Evolutionary conservation across 2,113 vertebrate genomes (phyloP).

Genomic region (Stigmatopora nigra): DNA sequence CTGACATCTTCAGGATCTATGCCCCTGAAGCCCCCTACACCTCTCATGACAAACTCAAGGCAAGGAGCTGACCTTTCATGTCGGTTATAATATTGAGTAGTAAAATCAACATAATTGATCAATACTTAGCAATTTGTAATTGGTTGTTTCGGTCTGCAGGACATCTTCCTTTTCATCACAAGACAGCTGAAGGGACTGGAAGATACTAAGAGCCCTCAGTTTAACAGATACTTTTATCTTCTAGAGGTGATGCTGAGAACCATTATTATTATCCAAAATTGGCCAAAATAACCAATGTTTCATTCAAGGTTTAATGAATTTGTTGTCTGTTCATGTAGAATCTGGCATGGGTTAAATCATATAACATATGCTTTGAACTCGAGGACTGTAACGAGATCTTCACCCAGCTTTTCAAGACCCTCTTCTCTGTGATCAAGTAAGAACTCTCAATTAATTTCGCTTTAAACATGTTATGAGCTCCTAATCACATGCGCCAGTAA

Average conservation of each 20-base stretch:
- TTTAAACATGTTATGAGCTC: not conserved
- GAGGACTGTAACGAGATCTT: conserved; percentile 99
- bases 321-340: conserved; percentile 70
- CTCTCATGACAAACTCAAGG: conserved; percentile 99
- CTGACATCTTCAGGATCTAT: conserved; percentile 98
- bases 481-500: not conserved
- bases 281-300: not conserved
- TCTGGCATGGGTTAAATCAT: conserved; percentile 98
- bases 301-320: not conserved
- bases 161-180: conserved; percentile 99
- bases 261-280: not conserved
- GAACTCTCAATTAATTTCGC: conserved; percentile 21
- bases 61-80: conserved; percentile 37
- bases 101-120: not conserved
- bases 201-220: conserved; percentile 98
- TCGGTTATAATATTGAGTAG: not conserved
- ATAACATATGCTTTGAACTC: conserved; percentile 99
- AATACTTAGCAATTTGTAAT: not conserved
- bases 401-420: conserved; percentile 98
- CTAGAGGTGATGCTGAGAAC: conserved; percentile 79
- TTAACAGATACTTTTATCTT: conserved; percentile 99
- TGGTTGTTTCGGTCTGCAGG: conserved; percentile 64
- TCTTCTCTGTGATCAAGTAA: conserved; percentile 99
- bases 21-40: conserved; percentile 98
- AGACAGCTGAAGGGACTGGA: conserved; percentile 97